Conservation (phyloP, 2,797 vertebrate genomes). For the Hydrocynus forskahlii region DNA sequence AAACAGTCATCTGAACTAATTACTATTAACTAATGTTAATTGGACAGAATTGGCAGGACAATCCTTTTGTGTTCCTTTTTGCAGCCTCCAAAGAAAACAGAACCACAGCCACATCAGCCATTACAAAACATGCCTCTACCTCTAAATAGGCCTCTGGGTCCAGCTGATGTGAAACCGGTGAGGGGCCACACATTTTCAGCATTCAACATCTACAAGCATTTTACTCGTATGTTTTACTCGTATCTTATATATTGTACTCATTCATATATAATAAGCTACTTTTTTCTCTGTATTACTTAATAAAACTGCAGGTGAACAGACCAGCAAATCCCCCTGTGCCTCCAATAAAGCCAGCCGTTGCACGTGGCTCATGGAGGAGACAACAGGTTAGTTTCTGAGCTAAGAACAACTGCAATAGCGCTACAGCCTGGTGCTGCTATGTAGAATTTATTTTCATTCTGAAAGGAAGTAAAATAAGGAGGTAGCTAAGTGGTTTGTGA, state of each 20-base stretch:
- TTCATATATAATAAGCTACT: too few species aligned
- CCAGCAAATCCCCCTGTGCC: slow-evolving; percentile 34
- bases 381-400: slow-evolving; percentile 35
- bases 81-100: slow-evolving; percentile 36
- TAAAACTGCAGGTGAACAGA: slow-evolving; percentile 32
- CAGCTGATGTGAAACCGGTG: slow-evolving; percentile 18
- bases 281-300: background rate
- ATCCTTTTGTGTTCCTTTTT: background rate
- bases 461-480: background rate
- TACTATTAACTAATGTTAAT: background rate
- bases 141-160: slow-evolving; percentile 8
- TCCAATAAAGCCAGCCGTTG: slow-evolving; percentile 35
- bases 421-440: background rate
- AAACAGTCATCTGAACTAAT: background rate
- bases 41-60: background rate
- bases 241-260: slow-evolving; percentile 21
- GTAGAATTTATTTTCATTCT: background rate
- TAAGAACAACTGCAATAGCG: background rate
- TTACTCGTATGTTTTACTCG: background rate
- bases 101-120: background rate
- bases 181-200: slow-evolving; percentile 1
- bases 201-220: background rate
- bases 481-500: too few species aligned
- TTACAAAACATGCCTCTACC: background rate
- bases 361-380: background rate